Evolutionary conservation across 1,140 invertebrate species (phyloP), one percentile per base, ranked within the genome.

Genomic region (Geopemphigus sp.): DNA sequence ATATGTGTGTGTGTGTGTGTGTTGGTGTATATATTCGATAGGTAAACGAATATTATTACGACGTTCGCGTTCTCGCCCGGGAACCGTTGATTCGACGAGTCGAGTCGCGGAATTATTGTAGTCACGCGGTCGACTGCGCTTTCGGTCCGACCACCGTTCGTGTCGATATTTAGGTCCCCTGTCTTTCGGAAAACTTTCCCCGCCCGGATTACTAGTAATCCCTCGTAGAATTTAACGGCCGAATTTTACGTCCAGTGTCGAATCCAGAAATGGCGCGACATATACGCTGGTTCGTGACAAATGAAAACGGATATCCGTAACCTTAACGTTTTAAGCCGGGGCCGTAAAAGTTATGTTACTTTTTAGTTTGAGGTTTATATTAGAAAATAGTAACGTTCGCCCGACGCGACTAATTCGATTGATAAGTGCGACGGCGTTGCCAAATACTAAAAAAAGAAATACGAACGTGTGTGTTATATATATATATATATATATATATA

Each of bases 231-330:
- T 53, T 53, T 29, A 29, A 15, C 17, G 3, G 47, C 17, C 11
- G 17, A 29, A 29, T 53, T 70, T 53, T 29, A 72, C 19, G 26
- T 72, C 17, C 54, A 70, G 39, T 19, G 22, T 50, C 8, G 24
- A 70, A 29, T 53, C 15, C 17, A 54, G 47, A 29, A 54, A 72
- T 53, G 54, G 47, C 17, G 66, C 19, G 50, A 68, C 39, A 45
- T 64, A 45, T 53, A 70, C n/a, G n/a, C 66, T 70, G 14, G 6
- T 29, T 26, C 66, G 15, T 70, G 64, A 68, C 64, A 68, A 68
- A 68, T 68, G 22, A 68, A 68, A 68, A 68, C 12, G 64, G n/a
- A 68, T 68, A 68, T 68, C n/a, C 64, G 64, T 50, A 70, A 70
- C 66, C 15, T 53, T 70, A 53, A 70, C 47, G 47, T 29, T 54